Evolutionary conservation across 2,888 invertebrate species (phyloP).

Genomic region (Incurvaria masculella): DNA sequence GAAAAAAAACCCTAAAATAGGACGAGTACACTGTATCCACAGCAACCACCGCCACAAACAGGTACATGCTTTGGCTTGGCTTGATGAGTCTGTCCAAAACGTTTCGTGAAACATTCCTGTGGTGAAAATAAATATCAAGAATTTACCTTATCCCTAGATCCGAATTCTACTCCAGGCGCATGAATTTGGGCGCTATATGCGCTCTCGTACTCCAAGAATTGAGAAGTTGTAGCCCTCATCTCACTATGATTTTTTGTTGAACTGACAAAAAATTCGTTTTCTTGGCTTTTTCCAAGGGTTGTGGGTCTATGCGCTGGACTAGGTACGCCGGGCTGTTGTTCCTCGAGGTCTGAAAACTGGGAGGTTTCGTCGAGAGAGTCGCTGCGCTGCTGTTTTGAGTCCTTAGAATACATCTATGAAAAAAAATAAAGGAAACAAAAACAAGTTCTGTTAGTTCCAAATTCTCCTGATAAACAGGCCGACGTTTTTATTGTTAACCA

Average conservation of each 20-base stretch:
- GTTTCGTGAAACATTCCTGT: too few relatives aligned
- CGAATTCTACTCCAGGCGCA: slow-evolving; percentile 19
- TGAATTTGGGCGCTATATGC: slow-evolving; percentile 36
- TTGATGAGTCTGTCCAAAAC: too few relatives aligned
- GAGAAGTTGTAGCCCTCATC: slow-evolving; percentile 29
- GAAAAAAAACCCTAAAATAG: too few relatives aligned
- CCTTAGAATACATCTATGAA: slow-evolving; percentile 39
- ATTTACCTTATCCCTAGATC: slow-evolving; percentile 34
- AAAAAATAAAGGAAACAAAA: too few relatives aligned
- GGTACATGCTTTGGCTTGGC: too few relatives aligned
- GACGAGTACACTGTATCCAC: too few relatives aligned
- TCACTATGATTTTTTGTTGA: slow-evolving; percentile 9
- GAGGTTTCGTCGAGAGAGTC: slow-evolving; percentile 51
- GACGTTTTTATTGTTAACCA: too few relatives aligned
- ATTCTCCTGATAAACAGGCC: too few relatives aligned
- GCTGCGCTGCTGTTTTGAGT: slow-evolving; percentile 47
- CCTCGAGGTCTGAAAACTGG: slow-evolving; percentile 50
- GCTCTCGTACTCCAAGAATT: slow-evolving; percentile 40
- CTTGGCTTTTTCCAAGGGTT: slow-evolving; percentile 20
- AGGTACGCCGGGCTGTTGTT: slow-evolving; percentile 30
- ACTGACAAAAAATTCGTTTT: slow-evolving; percentile 17
- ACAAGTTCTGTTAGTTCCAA: too few relatives aligned
- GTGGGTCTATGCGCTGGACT: slow-evolving; percentile 37
- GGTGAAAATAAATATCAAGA: not conserved
- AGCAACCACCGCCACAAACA: too few relatives aligned